Percentiles rank a stretch among this genome's conserved stretches.
phyloP scores from a whole-genome alignment of 2,113 vertebrate genomes.

The Leucopsar rothschildi region DNA sequence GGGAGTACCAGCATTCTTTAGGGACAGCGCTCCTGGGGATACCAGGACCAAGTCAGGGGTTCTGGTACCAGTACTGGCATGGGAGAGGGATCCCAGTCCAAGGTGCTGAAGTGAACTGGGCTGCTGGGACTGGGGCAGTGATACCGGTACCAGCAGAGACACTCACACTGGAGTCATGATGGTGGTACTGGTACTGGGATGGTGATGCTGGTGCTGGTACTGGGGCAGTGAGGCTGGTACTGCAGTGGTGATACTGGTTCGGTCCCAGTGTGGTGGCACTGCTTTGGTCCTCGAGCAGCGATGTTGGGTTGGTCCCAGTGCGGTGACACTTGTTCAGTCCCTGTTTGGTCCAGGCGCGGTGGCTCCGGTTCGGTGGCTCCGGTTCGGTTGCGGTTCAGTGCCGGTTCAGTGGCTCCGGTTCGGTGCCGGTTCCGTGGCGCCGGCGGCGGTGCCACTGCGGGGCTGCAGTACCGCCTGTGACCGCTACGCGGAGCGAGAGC shows the following conservation, averaged over 20 bases:
- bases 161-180: background rate
- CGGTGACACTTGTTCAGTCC: too few species aligned
- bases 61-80: background rate
- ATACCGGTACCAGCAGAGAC: background rate
- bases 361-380: too few species aligned
- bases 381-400: too few species aligned
- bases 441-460: background rate
- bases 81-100: background rate
- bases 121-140: background rate
- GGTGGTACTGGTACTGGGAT: background rate
- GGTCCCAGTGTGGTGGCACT: too few species aligned
- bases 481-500: background rate
- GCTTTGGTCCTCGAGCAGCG: too few species aligned
- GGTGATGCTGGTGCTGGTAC: background rate
- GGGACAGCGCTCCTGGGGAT: rapidly evolving
- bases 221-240: rapidly evolving
- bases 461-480: background rate
- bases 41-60: background rate
- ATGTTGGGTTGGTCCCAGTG: too few species aligned
- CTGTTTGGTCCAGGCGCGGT: too few species aligned
- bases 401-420: too few species aligned
- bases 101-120: background rate
- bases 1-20: too few species aligned
- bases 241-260: background rate
- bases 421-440: rapidly evolving